Conservation (phyloP, 2,888 invertebrate genomes). For the Lissocephala sabroskyi region DNA sequence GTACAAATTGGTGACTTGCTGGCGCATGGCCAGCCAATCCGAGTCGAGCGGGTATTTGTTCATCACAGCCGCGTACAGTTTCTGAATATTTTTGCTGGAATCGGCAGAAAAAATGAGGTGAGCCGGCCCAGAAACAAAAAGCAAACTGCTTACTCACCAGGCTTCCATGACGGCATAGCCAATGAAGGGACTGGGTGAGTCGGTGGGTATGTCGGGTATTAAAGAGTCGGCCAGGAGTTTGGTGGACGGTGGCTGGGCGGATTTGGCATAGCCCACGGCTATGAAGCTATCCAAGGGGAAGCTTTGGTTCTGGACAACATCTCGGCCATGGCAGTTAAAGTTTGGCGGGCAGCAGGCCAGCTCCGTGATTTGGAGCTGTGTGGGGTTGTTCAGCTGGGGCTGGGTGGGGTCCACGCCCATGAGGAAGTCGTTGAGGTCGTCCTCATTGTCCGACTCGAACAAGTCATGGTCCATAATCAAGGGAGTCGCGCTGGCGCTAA, state of each 20-base stretch:
- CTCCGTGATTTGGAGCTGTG: neutral
- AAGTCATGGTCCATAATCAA: conserved; percentile 69
- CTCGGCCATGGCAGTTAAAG: conserved; percentile 67
- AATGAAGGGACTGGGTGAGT: too few relatives aligned
- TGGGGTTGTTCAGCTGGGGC: too few relatives aligned
- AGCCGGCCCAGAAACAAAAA: too few relatives aligned
- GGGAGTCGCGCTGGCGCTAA: too few relatives aligned
- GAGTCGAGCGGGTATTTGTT: conserved; percentile 32
- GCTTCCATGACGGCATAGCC: conserved; percentile 57
- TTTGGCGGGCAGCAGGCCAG: too few relatives aligned
- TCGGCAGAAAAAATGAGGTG: too few relatives aligned
- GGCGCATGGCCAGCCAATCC: conserved; percentile 46
- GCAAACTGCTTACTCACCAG: conserved; percentile 64
- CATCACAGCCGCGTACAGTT: conserved; percentile 49
- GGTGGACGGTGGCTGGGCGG: conserved; percentile 12
- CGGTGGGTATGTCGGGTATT: too few relatives aligned
- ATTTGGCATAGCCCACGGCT: conserved; percentile 49
- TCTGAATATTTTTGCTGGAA: conserved; percentile 64
- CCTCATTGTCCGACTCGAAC: conserved; percentile 71
- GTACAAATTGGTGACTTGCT: conserved; percentile 61
- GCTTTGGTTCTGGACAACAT: conserved; percentile 43
- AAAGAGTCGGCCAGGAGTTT: too few relatives aligned
- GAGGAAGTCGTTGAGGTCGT: too few relatives aligned
- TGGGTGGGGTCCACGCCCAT: too few relatives aligned
- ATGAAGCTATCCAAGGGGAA: conserved; percentile 60